Base-by-base conservation (phyloP, 2,113 vertebrate species). In the Puntigrus tetrazona region DNA sequence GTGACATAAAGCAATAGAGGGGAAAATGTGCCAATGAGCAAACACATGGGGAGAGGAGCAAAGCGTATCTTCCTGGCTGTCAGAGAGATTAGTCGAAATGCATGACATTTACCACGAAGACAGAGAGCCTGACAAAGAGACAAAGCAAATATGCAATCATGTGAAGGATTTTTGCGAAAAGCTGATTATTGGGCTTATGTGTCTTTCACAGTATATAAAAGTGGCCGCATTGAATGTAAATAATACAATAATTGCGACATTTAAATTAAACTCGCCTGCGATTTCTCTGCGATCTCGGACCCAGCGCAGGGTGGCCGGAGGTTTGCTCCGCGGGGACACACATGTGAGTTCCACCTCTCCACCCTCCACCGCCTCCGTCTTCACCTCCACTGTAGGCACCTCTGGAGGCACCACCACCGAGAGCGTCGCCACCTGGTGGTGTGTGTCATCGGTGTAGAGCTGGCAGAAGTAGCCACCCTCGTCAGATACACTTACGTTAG, bases 391-490 rank as follows among this genome's bases (percentile, higher is more conserved):
- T 0, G 91, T 88, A 0, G 97, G 97, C 65, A 94, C 94, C 86
- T 96, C 96, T 0, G 97, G 96, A 7, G 93, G 94, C 87, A 97
- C 97, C 92, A 90, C 86, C 1, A 97, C 97, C 0, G 96, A 96
- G 70, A 97, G 95, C 11, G 95, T 96, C 16, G 97, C 96, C 84
- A 97, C 97, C 94, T 97, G 96, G 92, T 97, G 97, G 91, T 97
- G 96, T 0, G 97, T 97, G 84, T 94, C 93, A 18, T 97, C 96
- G 0, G 96, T 96, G 91, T 98, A 98, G 41, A 98, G 95, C 93
- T 97, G 97, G 91, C 97, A 98, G 92, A 96, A 98, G 91, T 96
- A 98, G 65, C 97, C 96, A 1, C 97, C 97, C 87, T 98, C 97
- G 5, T 98, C 97, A 6, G 91, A 93, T 86, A 98, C 93, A 31